These are phyloP conservation scores for Ptychoptera contaminata DNA, from an alignment of 2,888 invertebrate genomes.

Conservation along the genomic window DNA sequence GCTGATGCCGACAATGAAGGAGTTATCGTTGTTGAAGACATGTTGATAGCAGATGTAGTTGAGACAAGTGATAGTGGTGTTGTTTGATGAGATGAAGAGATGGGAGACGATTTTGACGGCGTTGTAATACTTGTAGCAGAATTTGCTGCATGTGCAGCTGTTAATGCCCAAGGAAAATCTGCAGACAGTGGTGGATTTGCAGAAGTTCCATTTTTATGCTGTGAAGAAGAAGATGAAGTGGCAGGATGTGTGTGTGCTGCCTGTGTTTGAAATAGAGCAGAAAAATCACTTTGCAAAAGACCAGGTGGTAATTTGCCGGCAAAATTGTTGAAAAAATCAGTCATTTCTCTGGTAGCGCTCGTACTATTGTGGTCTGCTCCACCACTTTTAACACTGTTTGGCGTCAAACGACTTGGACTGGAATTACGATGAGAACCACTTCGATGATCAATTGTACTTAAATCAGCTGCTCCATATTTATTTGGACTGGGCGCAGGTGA, in stretches of 20 bases:
- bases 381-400: conserved; percentile 2
- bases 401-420: conserved; percentile 19
- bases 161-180: conserved; percentile 1
- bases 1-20: conserved; percentile 20
- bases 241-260: conserved; percentile 27
- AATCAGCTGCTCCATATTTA: conserved; percentile 28
- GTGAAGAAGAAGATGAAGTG: conserved; percentile 26
- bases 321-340: conserved; percentile 28
- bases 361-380: neutral
- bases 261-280: conserved; percentile 21
- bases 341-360: conserved; percentile 9
- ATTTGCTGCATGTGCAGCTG: conserved; percentile 3
- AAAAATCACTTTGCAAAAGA: conserved; percentile 25
- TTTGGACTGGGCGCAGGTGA: conserved; percentile 35
- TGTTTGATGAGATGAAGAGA: neutral
- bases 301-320: conserved; percentile 28
- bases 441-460: conserved; percentile 16
- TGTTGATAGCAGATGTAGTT: conserved; percentile 16
- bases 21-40: conserved; percentile 8
- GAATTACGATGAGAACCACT: conserved; percentile 12
- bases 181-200: neutral
- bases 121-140: neutral
- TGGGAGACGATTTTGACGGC: neutral
- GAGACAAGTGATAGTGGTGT: neutral
- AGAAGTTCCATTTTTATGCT: conserved; percentile 22